These are phyloP conservation scores for Pantherophis guttatus DNA, from an alignment of 2,113 vertebrate genomes.

Conservation along the genomic window DNA sequence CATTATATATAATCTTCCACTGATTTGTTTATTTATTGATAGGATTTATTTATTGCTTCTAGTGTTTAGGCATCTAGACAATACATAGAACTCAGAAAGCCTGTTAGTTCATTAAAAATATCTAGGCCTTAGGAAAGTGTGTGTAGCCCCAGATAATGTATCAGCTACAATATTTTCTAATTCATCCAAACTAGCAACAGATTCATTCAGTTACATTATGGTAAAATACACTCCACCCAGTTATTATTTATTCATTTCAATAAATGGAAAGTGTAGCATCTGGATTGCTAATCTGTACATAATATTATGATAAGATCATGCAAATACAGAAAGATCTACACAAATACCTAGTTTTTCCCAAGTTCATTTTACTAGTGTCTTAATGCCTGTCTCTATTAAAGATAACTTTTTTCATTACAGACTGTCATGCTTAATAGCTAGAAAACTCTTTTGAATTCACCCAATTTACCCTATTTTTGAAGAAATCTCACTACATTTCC, in stretches of 20 bases:
- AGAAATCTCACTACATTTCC: not conserved
- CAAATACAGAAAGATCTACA: not conserved
- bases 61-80: not conserved
- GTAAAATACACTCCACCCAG: not conserved
- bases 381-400: not conserved
- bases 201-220: not conserved
- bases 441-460: not conserved
- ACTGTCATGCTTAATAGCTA: not conserved
- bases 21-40: not conserved
- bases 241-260: not conserved
- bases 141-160: not conserved
- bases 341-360: not conserved
- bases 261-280: not conserved
- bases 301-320: not conserved
- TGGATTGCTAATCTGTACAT: not conserved
- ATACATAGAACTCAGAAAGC: not conserved
- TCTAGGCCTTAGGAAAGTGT: not conserved
- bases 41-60: not conserved
- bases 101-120: not conserved
- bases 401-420: not conserved
- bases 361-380: not conserved
- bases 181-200: not conserved
- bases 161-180: not conserved
- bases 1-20: not conserved
- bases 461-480: not conserved